Evolutionary conservation across 2,113 vertebrate species (phyloP).

Genomic region (Orientallactaga bullata): DNA sequence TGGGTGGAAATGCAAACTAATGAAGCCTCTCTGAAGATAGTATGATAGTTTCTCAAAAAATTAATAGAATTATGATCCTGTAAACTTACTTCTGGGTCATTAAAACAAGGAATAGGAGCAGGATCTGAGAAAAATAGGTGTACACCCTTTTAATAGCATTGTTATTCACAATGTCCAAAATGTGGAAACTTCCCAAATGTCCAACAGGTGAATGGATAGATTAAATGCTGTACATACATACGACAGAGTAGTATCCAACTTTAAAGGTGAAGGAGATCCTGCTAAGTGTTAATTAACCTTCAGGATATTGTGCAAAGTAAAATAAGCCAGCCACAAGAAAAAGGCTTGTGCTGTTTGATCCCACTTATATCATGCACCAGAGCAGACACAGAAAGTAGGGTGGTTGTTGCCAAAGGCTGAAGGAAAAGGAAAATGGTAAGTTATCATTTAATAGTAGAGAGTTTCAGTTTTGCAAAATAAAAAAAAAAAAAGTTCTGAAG

Average conservation of each 20-base stretch:
- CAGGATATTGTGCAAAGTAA: not conserved
- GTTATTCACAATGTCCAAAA: not conserved
- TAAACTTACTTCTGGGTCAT: not conserved
- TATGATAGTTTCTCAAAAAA: constrained; percentile 20
- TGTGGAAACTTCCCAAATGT: not conserved
- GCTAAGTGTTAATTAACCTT: not conserved
- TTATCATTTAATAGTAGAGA: not conserved
- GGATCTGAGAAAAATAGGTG: not conserved
- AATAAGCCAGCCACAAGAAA: not conserved
- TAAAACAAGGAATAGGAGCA: not conserved
- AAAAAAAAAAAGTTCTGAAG: not conserved
- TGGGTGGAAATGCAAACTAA: not conserved
- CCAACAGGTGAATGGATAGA: not conserved
- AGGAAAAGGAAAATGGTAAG: not conserved
- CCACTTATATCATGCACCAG: not conserved
- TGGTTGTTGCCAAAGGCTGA: not conserved
- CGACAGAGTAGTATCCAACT: not conserved
- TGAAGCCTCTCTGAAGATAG: not conserved
- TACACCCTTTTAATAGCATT: not conserved
- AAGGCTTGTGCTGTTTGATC: not conserved
- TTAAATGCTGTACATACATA: not conserved
- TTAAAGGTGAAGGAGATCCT: not conserved
- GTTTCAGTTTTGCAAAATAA: not conserved
- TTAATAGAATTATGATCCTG: not conserved
- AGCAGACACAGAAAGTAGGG: not conserved